Conservation (phyloP, 2,113 vertebrate species). For the Neofelis nebulosa region DNA sequence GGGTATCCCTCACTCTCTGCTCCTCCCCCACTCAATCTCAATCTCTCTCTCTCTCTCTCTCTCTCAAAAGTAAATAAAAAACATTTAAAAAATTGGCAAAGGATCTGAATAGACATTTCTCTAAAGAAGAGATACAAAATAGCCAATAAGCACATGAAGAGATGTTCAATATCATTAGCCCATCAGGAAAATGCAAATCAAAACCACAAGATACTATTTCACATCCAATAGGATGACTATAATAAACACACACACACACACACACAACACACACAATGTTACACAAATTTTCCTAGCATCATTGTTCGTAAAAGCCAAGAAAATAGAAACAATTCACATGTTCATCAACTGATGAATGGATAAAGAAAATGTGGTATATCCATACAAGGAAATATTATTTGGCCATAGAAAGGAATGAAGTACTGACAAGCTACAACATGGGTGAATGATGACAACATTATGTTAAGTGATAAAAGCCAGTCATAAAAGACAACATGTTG, state of each 20-base stretch:
- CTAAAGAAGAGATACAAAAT: background rate
- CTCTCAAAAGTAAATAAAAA: too few relatives aligned
- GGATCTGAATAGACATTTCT: background rate
- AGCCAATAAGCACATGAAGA: background rate
- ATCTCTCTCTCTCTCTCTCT: too few relatives aligned
- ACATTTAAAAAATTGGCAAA: background rate
- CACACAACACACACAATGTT: background rate
- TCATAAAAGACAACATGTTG: background rate
- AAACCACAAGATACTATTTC: background rate
- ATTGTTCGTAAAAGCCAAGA: constrained; percentile 17
- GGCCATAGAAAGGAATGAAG: background rate
- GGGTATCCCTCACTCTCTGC: too few relatives aligned
- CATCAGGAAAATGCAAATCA: background rate
- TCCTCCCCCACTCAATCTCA: too few relatives aligned
- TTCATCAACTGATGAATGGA: background rate
- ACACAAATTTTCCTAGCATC: background rate
- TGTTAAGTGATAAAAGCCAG: background rate
- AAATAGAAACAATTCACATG: background rate
- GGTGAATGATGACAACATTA: background rate
- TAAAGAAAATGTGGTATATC: background rate
- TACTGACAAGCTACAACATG: background rate
- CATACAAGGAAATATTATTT: background rate
- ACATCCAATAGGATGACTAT: background rate
- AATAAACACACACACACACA: background rate
- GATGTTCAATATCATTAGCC: background rate